Base-by-base conservation (phyloP, 2,888 invertebrate genomes). In the Latrodectus hesperus region DNA sequence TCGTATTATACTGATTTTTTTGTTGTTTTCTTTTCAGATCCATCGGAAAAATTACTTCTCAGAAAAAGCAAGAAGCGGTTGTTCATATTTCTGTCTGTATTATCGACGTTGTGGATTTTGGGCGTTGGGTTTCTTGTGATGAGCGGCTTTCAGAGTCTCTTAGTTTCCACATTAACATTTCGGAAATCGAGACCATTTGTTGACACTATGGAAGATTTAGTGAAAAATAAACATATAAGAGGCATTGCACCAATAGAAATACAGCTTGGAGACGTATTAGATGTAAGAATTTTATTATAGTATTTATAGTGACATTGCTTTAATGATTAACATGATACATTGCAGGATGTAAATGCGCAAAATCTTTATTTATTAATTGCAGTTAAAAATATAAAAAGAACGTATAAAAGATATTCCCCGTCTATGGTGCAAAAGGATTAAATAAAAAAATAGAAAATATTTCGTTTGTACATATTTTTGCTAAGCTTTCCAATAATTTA, bases 101-200 rank as follows among this genome's bases (percentile, higher is more conserved):
- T 86, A 14, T 8, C 55, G 12, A 65, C 60, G 0, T 14, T 71
- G 5, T 86, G 86, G 86, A 65, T 76, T 8, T 53, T 86, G 0
- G 70, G 86, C 8, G 55, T 86, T 10, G 86, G 75, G 0, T 70
- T 84, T 60, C 81, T 86, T 0, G 49, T 81, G 0, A 86, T 86
- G 86, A 80, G 26, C n/a, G 16, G 73, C 12, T 86, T 86, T 22
- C 86, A 86, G 49, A 86, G 86, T 11, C 81, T 80, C 12, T 60
- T 86, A 12, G 81, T 86, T 9, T 76, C 80, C 22, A 86, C 80
- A 10, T 22, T 86, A 12, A 78, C 86, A 9, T 22, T 86, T 9
- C 16, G 49, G 17, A 76, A 80, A 22, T 49, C 75, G 9, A 16
- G 64, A 12, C 71, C 86, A 16, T 55, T 86, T 9, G 72, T 81